Percentiles rank a stretch among this genome's conserved stretches.
Conservation (phyloP, 2,888 invertebrate species). For the Lasius platythorax region DNA sequence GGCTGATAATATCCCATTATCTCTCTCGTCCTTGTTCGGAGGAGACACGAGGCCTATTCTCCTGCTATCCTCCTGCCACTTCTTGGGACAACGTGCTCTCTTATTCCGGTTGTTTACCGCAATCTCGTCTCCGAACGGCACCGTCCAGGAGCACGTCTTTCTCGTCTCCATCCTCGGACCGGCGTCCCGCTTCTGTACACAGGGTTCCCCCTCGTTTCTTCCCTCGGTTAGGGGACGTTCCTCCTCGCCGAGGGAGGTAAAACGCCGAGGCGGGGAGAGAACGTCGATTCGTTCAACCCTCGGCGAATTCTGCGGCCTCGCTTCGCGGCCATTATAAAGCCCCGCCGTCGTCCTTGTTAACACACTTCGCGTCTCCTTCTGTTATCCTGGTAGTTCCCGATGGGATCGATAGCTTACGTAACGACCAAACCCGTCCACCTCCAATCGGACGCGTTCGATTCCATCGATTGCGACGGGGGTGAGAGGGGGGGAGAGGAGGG, state of each 20-base stretch:
- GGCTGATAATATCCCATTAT: slow-evolving; percentile 46
- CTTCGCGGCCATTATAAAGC: slow-evolving; percentile 35
- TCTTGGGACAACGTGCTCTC: slow-evolving; percentile 79
- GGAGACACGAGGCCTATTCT: slow-evolving; percentile 24
- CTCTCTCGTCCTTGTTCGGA: slow-evolving; percentile 40
- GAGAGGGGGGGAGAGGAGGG: not conserved
- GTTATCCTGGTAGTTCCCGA: slow-evolving; percentile 84
- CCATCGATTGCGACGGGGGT: slow-evolving; percentile 16
- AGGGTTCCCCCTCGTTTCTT: not conserved
- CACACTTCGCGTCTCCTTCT: slow-evolving; percentile 68
- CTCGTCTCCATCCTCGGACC: not conserved
- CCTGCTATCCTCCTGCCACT: slow-evolving; percentile 75
- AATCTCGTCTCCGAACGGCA: slow-evolving; percentile 80
- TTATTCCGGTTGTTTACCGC: slow-evolving; percentile 83
- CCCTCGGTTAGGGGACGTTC: slow-evolving; percentile 33
- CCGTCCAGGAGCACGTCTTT: slow-evolving; percentile 70
- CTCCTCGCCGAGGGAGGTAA: not conserved
- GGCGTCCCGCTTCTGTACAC: not conserved
- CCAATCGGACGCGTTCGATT: slow-evolving; percentile 39
- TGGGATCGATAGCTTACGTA: slow-evolving; percentile 85
- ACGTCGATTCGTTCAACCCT: slow-evolving; percentile 25
- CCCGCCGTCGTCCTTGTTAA: slow-evolving; percentile 26
- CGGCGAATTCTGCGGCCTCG: slow-evolving; percentile 31
- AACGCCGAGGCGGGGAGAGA: slow-evolving; percentile 9
- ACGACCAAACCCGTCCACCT: slow-evolving; percentile 66